Evolutionary conservation across 1,140 invertebrate genomes (phyloP), one percentile per base, ranked within the genome.

Genomic region (Leptinotarsa defecta): DNA sequence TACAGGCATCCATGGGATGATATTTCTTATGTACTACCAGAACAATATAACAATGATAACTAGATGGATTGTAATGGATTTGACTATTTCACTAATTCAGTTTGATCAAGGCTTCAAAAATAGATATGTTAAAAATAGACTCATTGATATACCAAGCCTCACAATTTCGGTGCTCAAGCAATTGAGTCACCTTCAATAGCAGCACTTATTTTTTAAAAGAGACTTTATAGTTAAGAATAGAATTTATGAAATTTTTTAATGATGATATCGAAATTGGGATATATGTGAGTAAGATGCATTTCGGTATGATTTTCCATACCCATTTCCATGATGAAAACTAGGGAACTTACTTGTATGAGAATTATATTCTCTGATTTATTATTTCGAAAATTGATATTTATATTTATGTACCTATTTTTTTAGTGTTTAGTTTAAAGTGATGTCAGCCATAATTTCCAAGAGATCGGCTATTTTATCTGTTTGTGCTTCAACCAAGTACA

Each of bases 1-100:
- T 99, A 99, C 87, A 92, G 98, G 80, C 98, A 99, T 88, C 98
- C 98, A 17, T 99, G 98, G 98, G 98, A 99, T 86, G 98, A 99
- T 86, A 99, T 99, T 87, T 97, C 96, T 5, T 99, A 99, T 86
- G 95, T 99, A 82, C 90, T 99, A 82, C 95, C 95, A 2, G 95
- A 97, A 81, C 91, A 84, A 75, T 84, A 84, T 68, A 84, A 83
- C 73, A 84, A 83, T 48, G 71, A 73, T 73, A 73, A 73, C 49
- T 73, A 73, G 61, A 64, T 27, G 3, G 20, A 69, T 69, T 69
- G 1, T 20, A n/a, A 34, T 69, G n/a, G 43, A 20, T 69, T 27
- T 22, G 13, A 65, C 64, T 17, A 17, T 57, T 57, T 19, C 52
- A 57, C 52, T 5, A 57, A 57, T 57, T 57, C 15, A n/a, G 52